Conservation (phyloP, 2,888 invertebrate species). For the Nemotelus pantherinus region DNA sequence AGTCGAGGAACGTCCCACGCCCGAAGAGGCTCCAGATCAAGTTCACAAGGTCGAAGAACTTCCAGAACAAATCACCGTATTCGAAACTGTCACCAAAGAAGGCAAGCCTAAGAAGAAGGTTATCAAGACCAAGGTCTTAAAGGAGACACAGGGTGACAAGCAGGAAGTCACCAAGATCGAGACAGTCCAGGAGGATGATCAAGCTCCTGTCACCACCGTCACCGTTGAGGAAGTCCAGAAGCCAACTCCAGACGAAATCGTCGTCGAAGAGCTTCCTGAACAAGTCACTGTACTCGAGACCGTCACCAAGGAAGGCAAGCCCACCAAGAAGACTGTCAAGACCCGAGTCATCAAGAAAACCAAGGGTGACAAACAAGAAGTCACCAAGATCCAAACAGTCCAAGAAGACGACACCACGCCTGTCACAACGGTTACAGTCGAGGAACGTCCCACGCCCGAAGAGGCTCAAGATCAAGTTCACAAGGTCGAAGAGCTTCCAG, state of each 20-base stretch:
- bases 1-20: slow-evolving; percentile 54
- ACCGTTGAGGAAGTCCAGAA: slow-evolving; percentile 52
- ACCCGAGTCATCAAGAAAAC: slow-evolving; percentile 59
- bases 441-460: slow-evolving; percentile 44
- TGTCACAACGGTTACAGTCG: slow-evolving; percentile 57
- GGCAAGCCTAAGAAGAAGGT: slow-evolving; percentile 33
- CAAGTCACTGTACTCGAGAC: slow-evolving; percentile 55
- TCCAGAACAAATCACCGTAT: slow-evolving; percentile 53
- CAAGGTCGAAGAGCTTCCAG: slow-evolving; percentile 58
- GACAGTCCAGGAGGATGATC: slow-evolving; percentile 63
- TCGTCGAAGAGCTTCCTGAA: slow-evolving; percentile 46
- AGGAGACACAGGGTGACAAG: slow-evolving; percentile 62
- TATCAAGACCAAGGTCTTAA: slow-evolving; percentile 62
- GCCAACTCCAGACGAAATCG: slow-evolving; percentile 53
- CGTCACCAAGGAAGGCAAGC: slow-evolving; percentile 55
- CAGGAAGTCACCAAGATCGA: slow-evolving; percentile 66
- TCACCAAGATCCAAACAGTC: slow-evolving; percentile 62
- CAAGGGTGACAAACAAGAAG: slow-evolving; percentile 60
- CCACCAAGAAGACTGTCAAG: slow-evolving; percentile 53
- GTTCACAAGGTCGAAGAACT: slow-evolving; percentile 53
- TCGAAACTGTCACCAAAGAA: slow-evolving; percentile 48
- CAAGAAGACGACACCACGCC: slow-evolving; percentile 62
- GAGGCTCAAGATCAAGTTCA: slow-evolving; percentile 53
- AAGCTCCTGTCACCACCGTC: slow-evolving; percentile 57
- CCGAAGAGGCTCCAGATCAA: slow-evolving; percentile 58